phyloP scores from a whole-genome alignment of 1,140 invertebrate genomes.

The Hyphantria cunea region DNA sequence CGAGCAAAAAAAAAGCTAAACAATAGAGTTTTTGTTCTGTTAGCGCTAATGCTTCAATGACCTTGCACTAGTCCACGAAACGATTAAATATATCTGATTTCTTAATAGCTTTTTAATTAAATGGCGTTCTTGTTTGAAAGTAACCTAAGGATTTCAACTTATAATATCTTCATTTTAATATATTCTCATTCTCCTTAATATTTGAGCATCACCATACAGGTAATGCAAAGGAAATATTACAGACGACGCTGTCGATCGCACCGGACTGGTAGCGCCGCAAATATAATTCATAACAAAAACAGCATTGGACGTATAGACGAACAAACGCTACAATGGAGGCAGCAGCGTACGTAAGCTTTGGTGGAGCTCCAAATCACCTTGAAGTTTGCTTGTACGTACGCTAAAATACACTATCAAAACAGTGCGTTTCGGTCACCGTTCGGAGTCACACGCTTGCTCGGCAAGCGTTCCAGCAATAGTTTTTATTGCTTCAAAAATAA shows the following conservation, averaged over 20 bases:
- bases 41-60: too few species aligned
- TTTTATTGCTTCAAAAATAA: conserved; percentile 31
- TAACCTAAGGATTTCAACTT: conserved; percentile 45
- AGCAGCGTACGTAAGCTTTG: conserved; percentile 42
- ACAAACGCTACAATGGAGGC: conserved; percentile 41
- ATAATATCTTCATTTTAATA: conserved; percentile 25
- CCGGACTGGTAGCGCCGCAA: background rate
- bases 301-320: conserved; percentile 32
- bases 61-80: too few species aligned
- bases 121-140: conserved; percentile 4
- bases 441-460: conserved; percentile 46
- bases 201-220: conserved; percentile 14
- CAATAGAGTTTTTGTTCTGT: too few species aligned
- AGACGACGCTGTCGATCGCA: conserved; percentile 1
- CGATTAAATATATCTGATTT: too few species aligned
- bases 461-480: conserved; percentile 16
- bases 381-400: conserved; percentile 61
- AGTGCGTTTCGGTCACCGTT: conserved; percentile 54
- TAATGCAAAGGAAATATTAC: background rate
- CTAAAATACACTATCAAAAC: conserved; percentile 76
- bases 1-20: too few species aligned
- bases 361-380: conserved; percentile 66
- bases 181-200: conserved; percentile 32
- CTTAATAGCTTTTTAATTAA: too few species aligned
- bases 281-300: conserved; percentile 25